Conservation (phyloP, 2,797 vertebrate genomes). For the Lepidocolaptes lacrymiger region DNA sequence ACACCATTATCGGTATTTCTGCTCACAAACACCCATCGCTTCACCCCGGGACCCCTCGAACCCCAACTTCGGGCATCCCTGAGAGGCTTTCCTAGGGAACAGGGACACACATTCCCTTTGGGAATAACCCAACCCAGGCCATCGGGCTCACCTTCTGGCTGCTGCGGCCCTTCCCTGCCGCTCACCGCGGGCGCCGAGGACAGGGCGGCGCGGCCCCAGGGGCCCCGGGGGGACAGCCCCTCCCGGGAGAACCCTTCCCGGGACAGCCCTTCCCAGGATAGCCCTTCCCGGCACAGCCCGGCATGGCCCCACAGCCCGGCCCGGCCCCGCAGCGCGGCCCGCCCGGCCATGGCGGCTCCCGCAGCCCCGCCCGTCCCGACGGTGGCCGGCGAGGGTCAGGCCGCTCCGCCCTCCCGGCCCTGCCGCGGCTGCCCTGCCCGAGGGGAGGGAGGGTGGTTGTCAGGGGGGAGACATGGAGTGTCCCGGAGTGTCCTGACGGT, state of each 20-base stretch:
- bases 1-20: neutral
- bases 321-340: neutral
- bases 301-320: no score
- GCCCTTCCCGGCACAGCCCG: no score
- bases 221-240: no score
- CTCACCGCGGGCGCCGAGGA: neutral
- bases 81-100: neutral
- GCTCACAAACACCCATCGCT: neutral
- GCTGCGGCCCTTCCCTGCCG: neutral
- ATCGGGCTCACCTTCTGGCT: neutral
- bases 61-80: neutral
- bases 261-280: no score
- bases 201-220: neutral
- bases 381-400: neutral
- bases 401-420: accelerated
- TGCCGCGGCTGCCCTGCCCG: accelerated
- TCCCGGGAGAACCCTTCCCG: no score
- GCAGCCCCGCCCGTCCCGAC: accelerated
- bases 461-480: no score
- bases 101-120: neutral
- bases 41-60: neutral
- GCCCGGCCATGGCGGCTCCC: neutral
- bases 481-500: no score
- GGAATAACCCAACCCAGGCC: neutral
- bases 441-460: no score